These are phyloP conservation scores for Rhineura floridana DNA, from an alignment of 2,113 vertebrate genomes.

Conservation along the genomic window DNA sequence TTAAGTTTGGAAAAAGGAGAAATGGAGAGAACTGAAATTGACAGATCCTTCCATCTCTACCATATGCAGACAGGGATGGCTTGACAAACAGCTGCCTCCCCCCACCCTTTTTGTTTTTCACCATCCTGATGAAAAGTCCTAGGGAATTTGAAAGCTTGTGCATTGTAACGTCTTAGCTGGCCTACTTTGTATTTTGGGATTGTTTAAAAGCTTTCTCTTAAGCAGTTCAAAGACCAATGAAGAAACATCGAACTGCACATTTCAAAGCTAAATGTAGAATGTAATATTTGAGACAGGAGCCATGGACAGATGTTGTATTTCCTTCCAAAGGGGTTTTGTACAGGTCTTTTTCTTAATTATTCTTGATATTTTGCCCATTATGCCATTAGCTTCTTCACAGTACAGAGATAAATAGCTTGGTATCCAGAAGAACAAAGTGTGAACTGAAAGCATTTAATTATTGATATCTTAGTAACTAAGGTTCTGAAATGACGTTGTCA, in stretches of 20 bases:
- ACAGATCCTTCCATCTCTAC: too few species aligned
- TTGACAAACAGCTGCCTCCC: too few species aligned
- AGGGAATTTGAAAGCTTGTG: too few species aligned
- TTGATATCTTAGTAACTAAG: slow-evolving; percentile 80
- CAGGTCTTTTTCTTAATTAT: slow-evolving; percentile 74
- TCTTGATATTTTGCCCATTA: slow-evolving; percentile 80
- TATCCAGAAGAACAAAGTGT: slow-evolving; percentile 76
- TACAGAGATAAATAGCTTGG: slow-evolving; percentile 78
- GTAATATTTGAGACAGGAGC: slow-evolving; percentile 38
- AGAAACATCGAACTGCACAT: slow-evolving; percentile 46
- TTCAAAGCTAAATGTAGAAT: slow-evolving; percentile 51
- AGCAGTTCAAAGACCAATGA: slow-evolving; percentile 50
- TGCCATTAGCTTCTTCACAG: slow-evolving; percentile 76
- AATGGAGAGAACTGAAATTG: too few species aligned
- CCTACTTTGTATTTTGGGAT: neutral
- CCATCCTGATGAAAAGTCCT: too few species aligned
- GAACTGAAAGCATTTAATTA: slow-evolving; percentile 79
- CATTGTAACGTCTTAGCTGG: too few species aligned
- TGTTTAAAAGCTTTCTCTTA: slow-evolving; percentile 55
- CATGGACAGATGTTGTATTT: slow-evolving; percentile 39
- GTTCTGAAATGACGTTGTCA: slow-evolving; percentile 75
- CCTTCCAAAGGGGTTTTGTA: slow-evolving; percentile 61
- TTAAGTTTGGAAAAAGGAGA: too few species aligned
- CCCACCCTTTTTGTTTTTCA: too few species aligned
- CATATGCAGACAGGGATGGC: too few species aligned